These are phyloP conservation scores for Crocallis elinguaria DNA, from an alignment of 2,888 invertebrate genomes.

Conservation along the genomic window DNA sequence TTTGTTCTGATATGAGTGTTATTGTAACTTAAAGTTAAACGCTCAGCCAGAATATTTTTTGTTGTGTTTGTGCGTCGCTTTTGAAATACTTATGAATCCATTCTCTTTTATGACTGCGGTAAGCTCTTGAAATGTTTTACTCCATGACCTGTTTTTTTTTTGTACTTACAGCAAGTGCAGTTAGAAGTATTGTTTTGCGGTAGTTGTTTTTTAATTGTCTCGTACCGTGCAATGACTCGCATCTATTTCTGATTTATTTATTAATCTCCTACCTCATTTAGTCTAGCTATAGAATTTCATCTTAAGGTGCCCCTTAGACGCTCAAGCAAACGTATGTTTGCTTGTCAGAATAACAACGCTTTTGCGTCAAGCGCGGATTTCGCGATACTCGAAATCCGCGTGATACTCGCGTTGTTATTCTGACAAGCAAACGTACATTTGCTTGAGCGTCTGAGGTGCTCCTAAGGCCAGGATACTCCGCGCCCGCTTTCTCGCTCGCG, in stretches of 20 bases:
- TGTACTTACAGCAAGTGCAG: not conserved
- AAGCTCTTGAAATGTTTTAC: slow-evolving; percentile 11
- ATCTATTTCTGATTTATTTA: slow-evolving; percentile 65
- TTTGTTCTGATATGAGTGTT: slow-evolving; percentile 14
- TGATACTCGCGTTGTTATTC: no score
- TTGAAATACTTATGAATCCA: not conserved
- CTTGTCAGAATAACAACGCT: no score
- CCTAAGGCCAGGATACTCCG: no score
- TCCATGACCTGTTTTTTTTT: slow-evolving; percentile 37
- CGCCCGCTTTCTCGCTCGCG: no score
- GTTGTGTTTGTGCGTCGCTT: slow-evolving; percentile 1
- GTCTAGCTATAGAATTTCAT: slow-evolving; percentile 65
- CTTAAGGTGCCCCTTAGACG: no score
- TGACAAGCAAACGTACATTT: no score
- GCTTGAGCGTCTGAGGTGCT: no score
- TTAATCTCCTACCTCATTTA: slow-evolving; percentile 79
- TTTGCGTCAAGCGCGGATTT: no score
- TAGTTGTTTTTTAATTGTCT: slow-evolving; percentile 1
- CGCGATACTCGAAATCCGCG: no score
- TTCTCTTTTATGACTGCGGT: not conserved
- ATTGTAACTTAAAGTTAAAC: slow-evolving; percentile 26
- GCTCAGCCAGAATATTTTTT: slow-evolving; percentile 10
- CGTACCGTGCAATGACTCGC: slow-evolving; percentile 50
- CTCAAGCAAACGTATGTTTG: no score
- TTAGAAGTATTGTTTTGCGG: slow-evolving; percentile 6